Evolutionary conservation across 2,113 vertebrate species (phyloP).

Genomic region (Chlamydotis undulata): DNA sequence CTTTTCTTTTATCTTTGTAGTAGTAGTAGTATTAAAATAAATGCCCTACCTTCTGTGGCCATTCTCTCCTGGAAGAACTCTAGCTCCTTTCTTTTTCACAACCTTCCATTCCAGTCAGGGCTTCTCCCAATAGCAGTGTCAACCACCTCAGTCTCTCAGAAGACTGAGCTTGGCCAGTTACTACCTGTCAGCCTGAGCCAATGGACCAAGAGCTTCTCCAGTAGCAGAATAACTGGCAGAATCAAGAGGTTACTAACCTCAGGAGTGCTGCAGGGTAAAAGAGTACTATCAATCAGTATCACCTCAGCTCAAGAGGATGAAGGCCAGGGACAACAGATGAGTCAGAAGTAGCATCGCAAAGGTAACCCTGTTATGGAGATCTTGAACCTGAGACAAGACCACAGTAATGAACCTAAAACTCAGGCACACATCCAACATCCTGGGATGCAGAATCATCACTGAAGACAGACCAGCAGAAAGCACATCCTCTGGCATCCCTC

Average conservation of each 20-base stretch:
- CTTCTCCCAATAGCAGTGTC: not conserved
- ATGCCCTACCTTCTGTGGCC: not conserved
- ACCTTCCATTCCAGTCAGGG: not conserved
- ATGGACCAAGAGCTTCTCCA: not conserved
- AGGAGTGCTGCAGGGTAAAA: not conserved
- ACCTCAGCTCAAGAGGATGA: not conserved
- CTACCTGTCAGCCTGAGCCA: not conserved
- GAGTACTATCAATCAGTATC: not conserved
- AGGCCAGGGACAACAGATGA: not conserved
- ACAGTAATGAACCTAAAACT: not conserved
- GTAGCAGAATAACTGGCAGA: not conserved
- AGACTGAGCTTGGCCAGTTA: not conserved
- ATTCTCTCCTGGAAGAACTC: not conserved
- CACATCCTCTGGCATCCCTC: not conserved
- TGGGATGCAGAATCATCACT: not conserved
- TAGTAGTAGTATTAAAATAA: accelerated
- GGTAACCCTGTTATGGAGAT: not conserved
- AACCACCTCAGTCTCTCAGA: not conserved
- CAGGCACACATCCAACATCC: not conserved
- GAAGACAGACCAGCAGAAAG: not conserved
- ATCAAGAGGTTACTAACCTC: not conserved
- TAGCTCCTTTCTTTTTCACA: not conserved
- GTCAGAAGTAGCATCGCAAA: not conserved
- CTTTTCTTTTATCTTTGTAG: not conserved
- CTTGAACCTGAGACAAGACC: not conserved